Evolutionary conservation across 2,888 invertebrate species (phyloP).

Genomic region (Epinotia bilunana): DNA sequence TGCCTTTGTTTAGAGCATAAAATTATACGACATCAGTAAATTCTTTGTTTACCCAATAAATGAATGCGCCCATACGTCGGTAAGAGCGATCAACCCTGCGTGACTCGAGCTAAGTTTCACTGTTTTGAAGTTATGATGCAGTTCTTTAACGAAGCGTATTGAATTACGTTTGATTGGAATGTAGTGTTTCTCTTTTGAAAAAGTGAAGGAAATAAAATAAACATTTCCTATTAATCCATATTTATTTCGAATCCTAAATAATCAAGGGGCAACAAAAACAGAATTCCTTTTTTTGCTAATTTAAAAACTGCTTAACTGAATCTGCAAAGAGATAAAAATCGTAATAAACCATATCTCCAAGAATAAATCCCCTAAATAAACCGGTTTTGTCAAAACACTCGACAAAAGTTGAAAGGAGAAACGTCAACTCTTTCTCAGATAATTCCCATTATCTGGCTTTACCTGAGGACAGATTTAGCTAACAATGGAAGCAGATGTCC

Average conservation of each 20-base stretch:
- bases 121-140: conserved; percentile 45
- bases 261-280: neutral
- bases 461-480: conserved; percentile 73
- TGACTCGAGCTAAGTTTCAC: conserved; percentile 56
- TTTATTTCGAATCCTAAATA: no score
- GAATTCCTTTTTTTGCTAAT: conserved; percentile 16
- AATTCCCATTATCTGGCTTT: conserved; percentile 78
- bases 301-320: conserved; percentile 50
- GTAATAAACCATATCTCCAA: conserved; percentile 62
- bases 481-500: conserved; percentile 81
- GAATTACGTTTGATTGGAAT: conserved; percentile 7
- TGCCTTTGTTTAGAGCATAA: conserved; percentile 83
- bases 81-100: conserved; percentile 63
- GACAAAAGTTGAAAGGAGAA: conserved; percentile 75
- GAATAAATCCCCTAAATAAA: conserved; percentile 71
- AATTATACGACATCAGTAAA: conserved; percentile 83
- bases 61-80: conserved; percentile 70
- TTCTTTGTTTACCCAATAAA: conserved; percentile 81
- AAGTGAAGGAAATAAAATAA: neutral
- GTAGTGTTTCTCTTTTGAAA: neutral
- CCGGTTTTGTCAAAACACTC: conserved; percentile 78
- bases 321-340: conserved; percentile 57
- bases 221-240: no score
- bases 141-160: conserved; percentile 6
- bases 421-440: conserved; percentile 80